These are phyloP conservation scores for Drosophila seclusa DNA, from an alignment of 2,888 invertebrate species.

Conservation along the genomic window DNA sequence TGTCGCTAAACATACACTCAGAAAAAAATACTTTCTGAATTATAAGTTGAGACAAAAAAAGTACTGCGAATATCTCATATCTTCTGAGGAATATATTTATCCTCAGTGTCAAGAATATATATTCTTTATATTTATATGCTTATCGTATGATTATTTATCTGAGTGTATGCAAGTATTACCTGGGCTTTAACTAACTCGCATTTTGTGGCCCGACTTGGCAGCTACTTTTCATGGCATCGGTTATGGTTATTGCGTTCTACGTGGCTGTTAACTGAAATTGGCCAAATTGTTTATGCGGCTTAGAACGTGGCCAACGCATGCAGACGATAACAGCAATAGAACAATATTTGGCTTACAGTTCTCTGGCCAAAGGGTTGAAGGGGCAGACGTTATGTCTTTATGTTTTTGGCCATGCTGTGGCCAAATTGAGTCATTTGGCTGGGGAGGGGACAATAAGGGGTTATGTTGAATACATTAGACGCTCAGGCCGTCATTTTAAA, in stretches of 20 bases:
- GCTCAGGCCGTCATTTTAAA: not conserved
- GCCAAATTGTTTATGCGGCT: constrained; percentile 63
- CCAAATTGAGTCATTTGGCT: constrained; percentile 11
- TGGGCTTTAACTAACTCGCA: constrained; percentile 29
- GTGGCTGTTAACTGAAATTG: constrained; percentile 56
- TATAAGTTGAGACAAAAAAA: too few relatives aligned
- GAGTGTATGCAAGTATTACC: not conserved
- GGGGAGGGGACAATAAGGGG: not conserved
- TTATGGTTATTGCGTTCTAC: constrained; percentile 40
- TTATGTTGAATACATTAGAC: constrained; percentile 13
- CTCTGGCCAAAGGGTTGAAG: not conserved
- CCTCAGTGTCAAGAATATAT: not conserved
- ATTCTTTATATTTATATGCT: not conserved
- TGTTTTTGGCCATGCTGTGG: not conserved
- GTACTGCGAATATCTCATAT: not conserved
- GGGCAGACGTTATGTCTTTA: not conserved
- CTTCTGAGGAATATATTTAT: not conserved
- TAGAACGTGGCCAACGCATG: constrained; percentile 34
- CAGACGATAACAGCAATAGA: constrained; percentile 1
- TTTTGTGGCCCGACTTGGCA: constrained; percentile 16
- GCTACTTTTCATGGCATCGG: constrained; percentile 43
- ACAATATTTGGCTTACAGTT: constrained; percentile 19
- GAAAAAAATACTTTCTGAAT: not conserved
- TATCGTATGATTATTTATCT: not conserved
- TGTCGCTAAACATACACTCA: too few relatives aligned